phyloP scores from a whole-genome alignment of 2,888 invertebrate species.

The Netelia melanura region DNA sequence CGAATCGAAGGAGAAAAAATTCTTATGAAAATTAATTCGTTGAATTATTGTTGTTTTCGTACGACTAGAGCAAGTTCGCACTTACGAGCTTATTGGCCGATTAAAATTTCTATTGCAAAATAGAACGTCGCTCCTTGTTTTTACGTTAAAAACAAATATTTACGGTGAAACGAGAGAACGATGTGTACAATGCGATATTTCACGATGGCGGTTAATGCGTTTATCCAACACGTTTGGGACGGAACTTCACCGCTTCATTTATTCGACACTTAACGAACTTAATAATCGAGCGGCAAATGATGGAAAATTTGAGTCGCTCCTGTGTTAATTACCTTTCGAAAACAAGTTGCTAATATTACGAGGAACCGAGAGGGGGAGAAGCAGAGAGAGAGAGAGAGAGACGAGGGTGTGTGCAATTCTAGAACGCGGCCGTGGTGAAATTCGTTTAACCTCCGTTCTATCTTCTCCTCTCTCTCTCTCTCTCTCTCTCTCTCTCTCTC shows the following conservation, averaged over 20 bases:
- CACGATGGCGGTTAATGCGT: neutral
- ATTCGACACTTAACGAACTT: neutral
- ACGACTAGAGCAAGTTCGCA: no score
- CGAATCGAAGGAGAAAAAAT: neutral
- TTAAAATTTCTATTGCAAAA: no score
- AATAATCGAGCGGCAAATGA: neutral
- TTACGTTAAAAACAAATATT: neutral
- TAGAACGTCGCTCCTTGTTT: no score
- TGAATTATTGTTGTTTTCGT: neutral
- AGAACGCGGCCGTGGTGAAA: neutral
- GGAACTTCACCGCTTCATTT: neutral
- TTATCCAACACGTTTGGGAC: neutral
- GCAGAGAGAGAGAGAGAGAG: neutral
- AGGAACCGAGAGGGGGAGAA: neutral
- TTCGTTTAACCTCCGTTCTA: conserved; percentile 32
- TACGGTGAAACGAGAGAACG: neutral
- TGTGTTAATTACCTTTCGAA: conserved; percentile 31
- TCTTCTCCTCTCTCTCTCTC: neutral
- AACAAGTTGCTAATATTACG: conserved; percentile 23
- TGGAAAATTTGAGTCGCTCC: conserved; percentile 38
- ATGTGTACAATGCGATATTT: neutral
- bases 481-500: conserved; percentile 15
- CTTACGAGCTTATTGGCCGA: no score
- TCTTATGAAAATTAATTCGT: neutral
- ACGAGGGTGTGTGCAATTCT: neutral